These are phyloP conservation scores for Psephotus haematonotus DNA, from an alignment of 2,113 vertebrate species.

Conservation along the genomic window DNA sequence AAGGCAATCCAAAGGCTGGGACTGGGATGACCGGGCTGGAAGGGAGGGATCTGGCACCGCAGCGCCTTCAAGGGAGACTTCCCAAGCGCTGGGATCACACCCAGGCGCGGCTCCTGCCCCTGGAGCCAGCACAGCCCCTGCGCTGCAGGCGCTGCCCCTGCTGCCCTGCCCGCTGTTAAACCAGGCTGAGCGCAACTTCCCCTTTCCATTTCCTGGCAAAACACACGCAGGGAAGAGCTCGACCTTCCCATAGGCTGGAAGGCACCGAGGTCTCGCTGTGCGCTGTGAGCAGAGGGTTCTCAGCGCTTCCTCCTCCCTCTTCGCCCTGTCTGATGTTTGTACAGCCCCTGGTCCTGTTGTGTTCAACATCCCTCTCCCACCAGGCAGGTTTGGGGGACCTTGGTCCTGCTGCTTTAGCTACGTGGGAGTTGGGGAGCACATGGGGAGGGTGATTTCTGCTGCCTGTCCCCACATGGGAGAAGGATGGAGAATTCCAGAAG, in stretches of 20 bases:
- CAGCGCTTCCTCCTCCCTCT: rapidly evolving
- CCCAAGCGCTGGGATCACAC: neutral
- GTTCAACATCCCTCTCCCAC: neutral
- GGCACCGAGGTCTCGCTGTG: neutral
- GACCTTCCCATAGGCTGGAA: rapidly evolving
- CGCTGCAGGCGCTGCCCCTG: neutral
- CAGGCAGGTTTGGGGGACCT: neutral
- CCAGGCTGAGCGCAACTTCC: neutral
- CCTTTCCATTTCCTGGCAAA: neutral
- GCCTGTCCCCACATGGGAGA: neutral
- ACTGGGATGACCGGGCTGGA: neutral
- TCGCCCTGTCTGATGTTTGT: rapidly evolving
- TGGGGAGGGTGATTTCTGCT: neutral
- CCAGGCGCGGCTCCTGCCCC: neutral
- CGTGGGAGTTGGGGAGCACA: neutral
- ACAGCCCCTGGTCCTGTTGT: neutral
- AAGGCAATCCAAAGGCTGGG: constrained; percentile 63
- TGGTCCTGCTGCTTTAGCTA: neutral
- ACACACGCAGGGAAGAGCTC: neutral
- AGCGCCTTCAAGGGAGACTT: neutral
- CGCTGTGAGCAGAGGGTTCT: neutral
- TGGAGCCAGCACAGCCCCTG: neutral
- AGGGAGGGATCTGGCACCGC: constrained; percentile 18
- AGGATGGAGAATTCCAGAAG: neutral
- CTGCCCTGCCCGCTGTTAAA: neutral